Evolutionary conservation across 2,797 vertebrate genomes (phyloP), one percentile per base, ranked within the genome.

Genomic region (Anguilla marmorata): DNA sequence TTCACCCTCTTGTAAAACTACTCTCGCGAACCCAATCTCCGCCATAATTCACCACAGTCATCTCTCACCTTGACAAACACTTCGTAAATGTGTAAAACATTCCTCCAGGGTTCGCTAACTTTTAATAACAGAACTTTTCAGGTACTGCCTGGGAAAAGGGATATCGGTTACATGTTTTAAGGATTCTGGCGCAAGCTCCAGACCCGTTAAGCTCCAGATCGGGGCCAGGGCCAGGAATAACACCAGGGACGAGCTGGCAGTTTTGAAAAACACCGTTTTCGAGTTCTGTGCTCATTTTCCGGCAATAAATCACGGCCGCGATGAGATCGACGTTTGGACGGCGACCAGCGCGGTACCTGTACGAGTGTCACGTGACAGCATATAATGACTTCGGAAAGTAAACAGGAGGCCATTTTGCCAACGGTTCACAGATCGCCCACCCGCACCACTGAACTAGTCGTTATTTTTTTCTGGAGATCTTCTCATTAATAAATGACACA

Each of bases 81-180:
- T 93, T 94, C 95, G 93, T 95, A 95, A 96, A 95, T 90, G 91
- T 96, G 95, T 96, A 95, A 96, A 96, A 94, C 93, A 94, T 94
- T 95, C 95, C 90, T 80, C 86, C 56, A 93, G 93, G 94, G 95
- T 96, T 95, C 93, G 92, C 93, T 95, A 91, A 92, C 93, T 96
- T 95, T 96, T 94, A 96, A 95, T 95, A 96, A 96, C 93, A 91
- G 92, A 90, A 92, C 90, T 92, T 94, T 94, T 95, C 90, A 93
- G 92, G 87, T 90, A 83, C 84, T 84, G 89, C 87, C 86, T 83
- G 86, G 86, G 58, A 48, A 88, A 85, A 88, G 90, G 90, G 90
- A 92, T 96, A 96, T 96, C 95, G 90, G 94, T 96, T 96, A 93
- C 96, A 91, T 88, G 88, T 93, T 93, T 95, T 95, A 96, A 95